Evolutionary conservation across 1,140 invertebrate genomes (phyloP).

Genomic region (Drosophila cardini): DNA sequence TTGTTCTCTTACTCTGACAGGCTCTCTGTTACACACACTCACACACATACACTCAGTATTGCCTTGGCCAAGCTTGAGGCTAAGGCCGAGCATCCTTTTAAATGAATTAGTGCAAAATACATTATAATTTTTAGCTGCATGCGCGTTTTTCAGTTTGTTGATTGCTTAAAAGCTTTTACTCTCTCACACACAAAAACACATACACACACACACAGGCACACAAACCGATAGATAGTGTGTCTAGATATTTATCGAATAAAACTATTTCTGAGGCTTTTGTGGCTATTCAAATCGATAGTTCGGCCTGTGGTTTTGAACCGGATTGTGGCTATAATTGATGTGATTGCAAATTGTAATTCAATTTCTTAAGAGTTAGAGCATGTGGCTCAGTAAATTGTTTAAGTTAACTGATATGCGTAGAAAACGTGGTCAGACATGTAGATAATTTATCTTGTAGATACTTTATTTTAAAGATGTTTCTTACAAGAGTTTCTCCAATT

Average conservation of each 20-base stretch:
- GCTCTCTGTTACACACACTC: conserved; percentile 25
- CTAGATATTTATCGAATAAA: conserved; percentile 34
- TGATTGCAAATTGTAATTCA: conserved; percentile 20
- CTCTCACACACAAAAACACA: not conserved
- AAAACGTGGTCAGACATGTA: not conserved
- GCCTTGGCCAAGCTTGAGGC: conserved; percentile 60
- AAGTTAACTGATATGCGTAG: not conserved
- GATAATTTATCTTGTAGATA: not conserved
- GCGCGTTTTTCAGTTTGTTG: conserved; percentile 54
- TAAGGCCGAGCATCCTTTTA: conserved; percentile 65
- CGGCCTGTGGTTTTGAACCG: conserved; percentile 10
- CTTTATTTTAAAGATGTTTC: not conserved
- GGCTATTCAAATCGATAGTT: conserved; percentile 54
- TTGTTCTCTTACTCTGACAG: conserved; percentile 26
- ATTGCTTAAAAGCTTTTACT: conserved; percentile 64
- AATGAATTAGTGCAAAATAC: conserved; percentile 67
- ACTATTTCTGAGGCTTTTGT: conserved; percentile 23
- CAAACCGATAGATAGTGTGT: conserved; percentile 2
- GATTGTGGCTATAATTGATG: conserved; percentile 34
- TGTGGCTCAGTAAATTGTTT: conserved; percentile 1
- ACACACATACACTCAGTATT: conserved; percentile 16
- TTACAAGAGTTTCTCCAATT: not conserved
- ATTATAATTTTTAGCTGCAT: conserved; percentile 63
- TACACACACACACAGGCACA: conserved; percentile 4
- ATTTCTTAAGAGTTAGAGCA: conserved; percentile 5